These are phyloP conservation scores for Ispidina lecontei DNA, from an alignment of 2,797 vertebrate genomes.

Conservation along the genomic window DNA sequence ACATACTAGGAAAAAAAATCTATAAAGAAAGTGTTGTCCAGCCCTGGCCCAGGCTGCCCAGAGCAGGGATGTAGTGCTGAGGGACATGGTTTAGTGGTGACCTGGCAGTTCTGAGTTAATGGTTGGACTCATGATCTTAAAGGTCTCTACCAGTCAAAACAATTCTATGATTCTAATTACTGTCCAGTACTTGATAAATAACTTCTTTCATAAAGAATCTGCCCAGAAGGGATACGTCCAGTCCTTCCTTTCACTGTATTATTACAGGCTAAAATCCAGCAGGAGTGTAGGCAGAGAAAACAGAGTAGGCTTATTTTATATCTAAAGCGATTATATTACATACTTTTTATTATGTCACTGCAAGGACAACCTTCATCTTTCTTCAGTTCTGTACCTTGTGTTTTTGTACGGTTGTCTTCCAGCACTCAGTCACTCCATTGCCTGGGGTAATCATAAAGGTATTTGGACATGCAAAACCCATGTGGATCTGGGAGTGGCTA, in stretches of 20 bases:
- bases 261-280: background rate
- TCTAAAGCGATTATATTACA: background rate
- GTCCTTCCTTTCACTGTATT: background rate
- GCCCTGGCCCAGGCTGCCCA: background rate
- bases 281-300: background rate
- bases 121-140: background rate
- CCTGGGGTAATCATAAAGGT: background rate
- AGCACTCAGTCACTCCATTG: background rate
- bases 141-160: background rate
- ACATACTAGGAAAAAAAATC: background rate
- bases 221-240: background rate
- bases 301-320: background rate
- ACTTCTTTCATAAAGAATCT: background rate
- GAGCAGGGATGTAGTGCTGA: background rate
- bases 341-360: background rate
- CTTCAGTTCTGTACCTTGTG: background rate
- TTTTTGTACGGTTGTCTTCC: background rate
- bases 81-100: background rate
- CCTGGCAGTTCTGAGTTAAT: background rate
- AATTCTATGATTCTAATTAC: background rate
- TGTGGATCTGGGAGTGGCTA: background rate
- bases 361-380: background rate
- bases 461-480: conserved; percentile 11
- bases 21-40: background rate
- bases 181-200: background rate